A percentile compares a stretch with the other conserved stretches of the same genome.
phyloP scores from a whole-genome alignment of 2,113 vertebrate species.

The Tretioscincus oriximinensis region DNA sequence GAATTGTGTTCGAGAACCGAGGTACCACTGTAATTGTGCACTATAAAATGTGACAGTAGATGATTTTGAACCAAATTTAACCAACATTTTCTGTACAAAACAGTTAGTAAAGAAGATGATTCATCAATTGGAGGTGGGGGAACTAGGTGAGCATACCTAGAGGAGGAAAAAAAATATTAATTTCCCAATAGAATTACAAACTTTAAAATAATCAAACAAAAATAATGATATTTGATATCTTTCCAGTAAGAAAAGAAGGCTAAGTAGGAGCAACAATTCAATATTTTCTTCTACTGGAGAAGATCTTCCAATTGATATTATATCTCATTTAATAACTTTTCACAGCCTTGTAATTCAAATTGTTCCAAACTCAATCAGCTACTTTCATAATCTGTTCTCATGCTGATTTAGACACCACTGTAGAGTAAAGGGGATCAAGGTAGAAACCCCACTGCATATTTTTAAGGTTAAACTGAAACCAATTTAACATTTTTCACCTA shows the following conservation, averaged over 20 bases:
- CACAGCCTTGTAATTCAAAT: too few species aligned
- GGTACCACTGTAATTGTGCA: too few species aligned
- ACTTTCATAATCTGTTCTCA: neutral
- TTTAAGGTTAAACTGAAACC: neutral
- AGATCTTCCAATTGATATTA: too few species aligned
- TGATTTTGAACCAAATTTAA: too few species aligned
- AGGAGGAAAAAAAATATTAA: neutral
- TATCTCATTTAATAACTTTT: neutral
- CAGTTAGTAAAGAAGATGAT: neutral
- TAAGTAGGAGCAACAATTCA: neutral
- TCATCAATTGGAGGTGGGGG: neutral
- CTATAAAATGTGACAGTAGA: neutral
- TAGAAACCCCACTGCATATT: neutral
- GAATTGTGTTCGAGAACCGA: too few species aligned
- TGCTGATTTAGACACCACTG: too few species aligned
- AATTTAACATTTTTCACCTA: neutral
- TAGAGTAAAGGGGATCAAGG: too few species aligned
- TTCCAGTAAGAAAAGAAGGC: neutral
- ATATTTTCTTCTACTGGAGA: neutral
- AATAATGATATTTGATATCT: neutral
- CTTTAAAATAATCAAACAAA: neutral
- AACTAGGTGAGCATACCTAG: neutral
- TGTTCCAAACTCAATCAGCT: neutral
- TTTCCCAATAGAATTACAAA: neutral
- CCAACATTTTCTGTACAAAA: too few species aligned